These are phyloP conservation scores for Epinotia bilunana DNA, from an alignment of 2,888 invertebrate genomes.

Conservation along the genomic window DNA sequence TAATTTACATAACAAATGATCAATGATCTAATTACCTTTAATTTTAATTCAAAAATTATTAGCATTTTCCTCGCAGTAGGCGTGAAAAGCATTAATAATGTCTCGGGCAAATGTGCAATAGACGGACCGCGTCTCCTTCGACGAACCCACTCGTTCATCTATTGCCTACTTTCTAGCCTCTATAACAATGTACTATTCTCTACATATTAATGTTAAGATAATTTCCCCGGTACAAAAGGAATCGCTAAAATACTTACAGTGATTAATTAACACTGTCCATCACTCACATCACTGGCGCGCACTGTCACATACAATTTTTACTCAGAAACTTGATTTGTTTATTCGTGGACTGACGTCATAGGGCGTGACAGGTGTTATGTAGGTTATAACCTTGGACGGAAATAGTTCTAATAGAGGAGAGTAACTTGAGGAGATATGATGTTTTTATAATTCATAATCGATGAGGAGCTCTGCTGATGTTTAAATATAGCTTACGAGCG, in stretches of 20 bases:
- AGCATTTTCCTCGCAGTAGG: too few species aligned
- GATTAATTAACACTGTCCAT: constrained; percentile 7
- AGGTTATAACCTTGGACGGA: constrained; percentile 31
- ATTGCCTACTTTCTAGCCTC: too few species aligned
- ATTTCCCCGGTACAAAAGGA: neutral
- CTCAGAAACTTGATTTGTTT: constrained; percentile 18
- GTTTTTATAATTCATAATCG: constrained; percentile 27
- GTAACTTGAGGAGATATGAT: constrained; percentile 31
- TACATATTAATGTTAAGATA: neutral
- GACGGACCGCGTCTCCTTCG: too few species aligned
- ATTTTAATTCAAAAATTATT: too few species aligned
- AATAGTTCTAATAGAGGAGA: constrained; percentile 27
- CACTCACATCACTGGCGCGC: neutral
- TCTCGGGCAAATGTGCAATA: too few species aligned
- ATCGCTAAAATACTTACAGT: neutral
- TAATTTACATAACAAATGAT: too few species aligned
- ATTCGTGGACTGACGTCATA: constrained; percentile 15
- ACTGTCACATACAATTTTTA: neutral
- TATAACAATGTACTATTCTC: too few species aligned
- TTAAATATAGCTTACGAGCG: too few species aligned
- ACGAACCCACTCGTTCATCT: too few species aligned
- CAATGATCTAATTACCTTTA: too few species aligned
- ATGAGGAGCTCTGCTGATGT: neutral
- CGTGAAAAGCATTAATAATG: too few species aligned
- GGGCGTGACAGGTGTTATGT: constrained; percentile 35